Evolutionary conservation across 2,888 invertebrate species (phyloP).

Genomic region (Drosophila trichaetosa): DNA sequence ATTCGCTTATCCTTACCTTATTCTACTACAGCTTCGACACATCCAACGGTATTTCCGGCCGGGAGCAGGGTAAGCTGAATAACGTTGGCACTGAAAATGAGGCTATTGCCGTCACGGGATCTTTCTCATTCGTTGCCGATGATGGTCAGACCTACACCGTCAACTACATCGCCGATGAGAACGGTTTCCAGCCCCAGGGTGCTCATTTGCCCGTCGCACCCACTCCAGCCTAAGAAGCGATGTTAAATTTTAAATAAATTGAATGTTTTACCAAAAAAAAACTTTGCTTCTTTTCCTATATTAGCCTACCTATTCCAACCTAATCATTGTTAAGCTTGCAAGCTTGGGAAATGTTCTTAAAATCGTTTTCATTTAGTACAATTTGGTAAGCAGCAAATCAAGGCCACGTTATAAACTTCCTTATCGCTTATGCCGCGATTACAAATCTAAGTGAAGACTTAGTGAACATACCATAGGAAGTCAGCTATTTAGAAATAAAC

Average conservation of each 20-base stretch:
- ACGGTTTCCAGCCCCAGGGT: conserved; percentile 85
- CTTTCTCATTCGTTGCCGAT: conserved; percentile 85
- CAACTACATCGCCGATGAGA: conserved; percentile 84
- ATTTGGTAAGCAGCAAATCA: background rate
- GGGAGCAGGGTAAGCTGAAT: accelerated
- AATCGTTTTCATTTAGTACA: background rate
- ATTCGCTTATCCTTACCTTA: background rate
- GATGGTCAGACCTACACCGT: conserved; percentile 87
- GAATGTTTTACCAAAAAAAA: conserved; percentile 26
- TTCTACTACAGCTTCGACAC: conserved; percentile 47
- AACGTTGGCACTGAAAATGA: conserved; percentile 77
- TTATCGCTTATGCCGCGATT: background rate
- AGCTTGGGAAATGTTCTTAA: background rate
- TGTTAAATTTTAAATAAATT: conserved; percentile 25
- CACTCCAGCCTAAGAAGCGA: conserved; percentile 50
- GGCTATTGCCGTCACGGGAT: conserved; percentile 65
- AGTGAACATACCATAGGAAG: background rate
- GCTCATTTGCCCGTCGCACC: conserved; percentile 85
- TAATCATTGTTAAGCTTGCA: background rate
- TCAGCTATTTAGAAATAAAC: background rate
- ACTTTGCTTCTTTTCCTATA: background rate
- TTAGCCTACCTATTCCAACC: background rate
- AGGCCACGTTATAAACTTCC: background rate
- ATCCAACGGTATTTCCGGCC: conserved; percentile 60
- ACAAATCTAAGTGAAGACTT: background rate